Base-by-base conservation (phyloP, 2,797 vertebrate genomes). In the Darevskia nairensis region DNA sequence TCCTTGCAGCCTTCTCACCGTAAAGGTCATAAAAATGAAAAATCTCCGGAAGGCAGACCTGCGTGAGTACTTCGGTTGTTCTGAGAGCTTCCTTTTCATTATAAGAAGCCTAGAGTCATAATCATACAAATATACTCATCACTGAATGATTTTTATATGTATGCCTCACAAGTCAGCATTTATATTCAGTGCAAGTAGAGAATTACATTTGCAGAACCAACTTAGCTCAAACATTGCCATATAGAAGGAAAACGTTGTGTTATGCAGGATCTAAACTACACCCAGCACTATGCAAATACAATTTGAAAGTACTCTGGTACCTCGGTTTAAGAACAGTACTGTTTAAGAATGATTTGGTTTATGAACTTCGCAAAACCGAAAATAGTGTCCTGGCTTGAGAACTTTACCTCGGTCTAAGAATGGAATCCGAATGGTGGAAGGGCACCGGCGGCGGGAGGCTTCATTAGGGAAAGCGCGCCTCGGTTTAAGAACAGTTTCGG, bases 1-100 rank as follows among this genome's bases (percentile, higher is more conserved):
- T 88, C 94, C 94, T 1, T 96, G 95, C 93, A 95, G 94, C 88
- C 84, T 96, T 90, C 94, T 95, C 15, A 95, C 95, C 0, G 95
- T 95, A 55, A 96, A 95, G 93, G 11, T 96, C 71, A 95, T 96
- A 92, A 91, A 46, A 87, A 96, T 96, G 93, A 96, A 95, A 94
- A 96, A 96, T 85, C 95, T 91, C 88, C 93, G 95, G 87, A 96
- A 96, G 86, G 93, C 95, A 82, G 95, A 96, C 29, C 55, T 96
- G 81, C 17, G 95, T 96, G 84, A 96, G 95, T 96, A 95, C 89
- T n/a, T 91, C 66, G 66, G 11, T 41, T 32, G 68, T 7, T 71
- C 25, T 15, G 64, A n/a, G 10, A 86, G 0, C 19, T 81, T 88
- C 9, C 4, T 41, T 2, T 0, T 35, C 61, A 10, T n/a, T 72